phyloP scores from a whole-genome alignment of 2,888 invertebrate species.

The Torymus tubicola region DNA sequence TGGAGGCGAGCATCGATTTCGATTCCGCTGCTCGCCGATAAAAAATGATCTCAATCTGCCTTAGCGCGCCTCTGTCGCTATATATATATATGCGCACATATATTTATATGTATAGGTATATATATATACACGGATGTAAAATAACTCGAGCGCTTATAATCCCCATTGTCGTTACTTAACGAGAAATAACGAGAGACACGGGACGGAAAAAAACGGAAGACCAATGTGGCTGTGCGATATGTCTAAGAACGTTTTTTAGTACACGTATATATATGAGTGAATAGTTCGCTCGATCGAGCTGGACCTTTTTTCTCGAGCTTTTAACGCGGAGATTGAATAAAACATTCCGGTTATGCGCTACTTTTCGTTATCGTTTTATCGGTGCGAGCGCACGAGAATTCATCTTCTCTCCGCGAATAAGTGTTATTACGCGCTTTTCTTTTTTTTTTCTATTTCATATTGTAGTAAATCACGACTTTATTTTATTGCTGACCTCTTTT shows the following conservation, averaged over 20 bases:
- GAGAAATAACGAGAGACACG: neutral
- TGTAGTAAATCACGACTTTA: too few relatives aligned
- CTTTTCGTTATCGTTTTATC: too few relatives aligned
- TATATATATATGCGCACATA: neutral
- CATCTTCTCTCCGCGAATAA: too few relatives aligned
- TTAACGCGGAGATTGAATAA: neutral
- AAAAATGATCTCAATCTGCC: slow-evolving; percentile 43
- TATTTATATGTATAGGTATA: slow-evolving; percentile 1
- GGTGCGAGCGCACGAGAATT: too few relatives aligned
- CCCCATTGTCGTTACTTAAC: slow-evolving; percentile 16
- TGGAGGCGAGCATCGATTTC: slow-evolving; percentile 39
- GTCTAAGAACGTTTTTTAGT: too few relatives aligned
- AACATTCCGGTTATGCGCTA: neutral
- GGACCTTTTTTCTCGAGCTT: too few relatives aligned
- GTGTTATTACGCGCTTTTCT: too few relatives aligned
- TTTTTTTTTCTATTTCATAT: too few relatives aligned
- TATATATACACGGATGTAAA: neutral
- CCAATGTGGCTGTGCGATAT: too few relatives aligned
- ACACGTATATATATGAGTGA: too few relatives aligned
- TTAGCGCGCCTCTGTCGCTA: neutral
- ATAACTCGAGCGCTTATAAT: slow-evolving; percentile 4
- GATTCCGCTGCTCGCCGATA: slow-evolving; percentile 14
- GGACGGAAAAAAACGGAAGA: neutral
- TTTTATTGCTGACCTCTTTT: too few relatives aligned
- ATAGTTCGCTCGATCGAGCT: too few relatives aligned